Percentiles rank a stretch among this genome's conserved stretches.
These are phyloP conservation scores for Drosophila colorata DNA, from an alignment of 2,888 invertebrate genomes.

Conservation along the genomic window DNA sequence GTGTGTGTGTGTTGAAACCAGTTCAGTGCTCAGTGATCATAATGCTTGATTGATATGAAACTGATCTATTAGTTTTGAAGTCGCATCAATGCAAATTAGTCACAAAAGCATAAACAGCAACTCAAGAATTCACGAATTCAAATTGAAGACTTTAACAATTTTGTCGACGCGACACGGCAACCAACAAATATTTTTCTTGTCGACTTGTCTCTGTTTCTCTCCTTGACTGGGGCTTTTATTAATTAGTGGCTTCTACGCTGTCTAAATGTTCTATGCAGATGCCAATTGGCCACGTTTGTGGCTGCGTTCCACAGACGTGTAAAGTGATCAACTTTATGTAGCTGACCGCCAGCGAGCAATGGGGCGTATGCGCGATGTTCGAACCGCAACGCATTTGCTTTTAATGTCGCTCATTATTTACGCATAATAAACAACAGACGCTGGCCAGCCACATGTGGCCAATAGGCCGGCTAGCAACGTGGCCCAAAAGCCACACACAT, in stretches of 20 bases:
- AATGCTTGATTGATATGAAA: conserved; percentile 72
- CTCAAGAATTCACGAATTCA: conserved; percentile 16
- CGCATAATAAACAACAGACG: conserved; percentile 61
- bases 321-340: conserved; percentile 55
- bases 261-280: conserved; percentile 26
- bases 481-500: conserved; percentile 50
- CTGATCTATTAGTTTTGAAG: conserved; percentile 72
- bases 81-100: conserved; percentile 63
- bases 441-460: conserved; percentile 23
- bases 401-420: conserved; percentile 70
- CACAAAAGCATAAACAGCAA: conserved; percentile 19
- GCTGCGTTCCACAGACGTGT: conserved; percentile 14
- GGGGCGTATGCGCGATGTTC: conserved; percentile 60
- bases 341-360: conserved; percentile 47
- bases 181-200: conserved; percentile 11
- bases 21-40: conserved; percentile 54
- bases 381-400: conserved; percentile 46
- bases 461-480: conserved; percentile 15
- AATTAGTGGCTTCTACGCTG: conserved; percentile 50
- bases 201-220: conserved; percentile 28
- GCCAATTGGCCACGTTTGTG: conserved; percentile 9
- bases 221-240: conserved; percentile 61
- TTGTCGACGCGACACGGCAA: neutral
- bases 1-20: conserved; percentile 49
- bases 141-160: neutral